Conservation (phyloP, 1,140 invertebrate species). For the Xylocopa sonorina region DNA sequence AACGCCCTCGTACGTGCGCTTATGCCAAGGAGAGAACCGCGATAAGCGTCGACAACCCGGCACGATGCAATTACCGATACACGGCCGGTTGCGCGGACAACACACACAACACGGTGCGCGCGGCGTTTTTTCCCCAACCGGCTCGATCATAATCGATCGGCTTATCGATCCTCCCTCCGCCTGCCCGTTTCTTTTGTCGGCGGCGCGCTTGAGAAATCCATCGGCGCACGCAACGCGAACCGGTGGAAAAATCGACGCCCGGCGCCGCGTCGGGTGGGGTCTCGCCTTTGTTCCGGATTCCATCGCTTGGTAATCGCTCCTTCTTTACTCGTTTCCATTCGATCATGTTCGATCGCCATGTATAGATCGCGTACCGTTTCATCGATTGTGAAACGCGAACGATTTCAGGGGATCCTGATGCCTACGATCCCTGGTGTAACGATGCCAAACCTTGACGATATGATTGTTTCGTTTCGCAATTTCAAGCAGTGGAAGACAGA, state of each 20-base stretch:
- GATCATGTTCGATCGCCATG: neutral
- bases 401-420: no score
- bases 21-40: constrained; percentile 65
- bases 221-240: constrained; percentile 7
- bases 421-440: no score
- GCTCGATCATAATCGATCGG: constrained; percentile 65
- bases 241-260: constrained; percentile 18
- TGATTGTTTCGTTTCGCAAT: no score
- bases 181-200: constrained; percentile 53
- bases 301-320: constrained; percentile 17
- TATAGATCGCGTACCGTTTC: neutral
- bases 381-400: no score
- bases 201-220: constrained; percentile 50
- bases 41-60: constrained; percentile 68
- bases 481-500: no score
- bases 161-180: constrained; percentile 55
- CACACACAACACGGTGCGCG: constrained; percentile 32
- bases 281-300: constrained; percentile 45
- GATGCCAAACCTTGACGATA: no score
- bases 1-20: constrained; percentile 65
- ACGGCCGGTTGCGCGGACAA: constrained; percentile 37
- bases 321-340: neutral
- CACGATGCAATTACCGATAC: constrained; percentile 68
- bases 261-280: constrained; percentile 13
- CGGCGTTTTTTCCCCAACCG: constrained; percentile 56